Base-by-base conservation (phyloP, 1,140 invertebrate species). In the Augochlora pura region DNA sequence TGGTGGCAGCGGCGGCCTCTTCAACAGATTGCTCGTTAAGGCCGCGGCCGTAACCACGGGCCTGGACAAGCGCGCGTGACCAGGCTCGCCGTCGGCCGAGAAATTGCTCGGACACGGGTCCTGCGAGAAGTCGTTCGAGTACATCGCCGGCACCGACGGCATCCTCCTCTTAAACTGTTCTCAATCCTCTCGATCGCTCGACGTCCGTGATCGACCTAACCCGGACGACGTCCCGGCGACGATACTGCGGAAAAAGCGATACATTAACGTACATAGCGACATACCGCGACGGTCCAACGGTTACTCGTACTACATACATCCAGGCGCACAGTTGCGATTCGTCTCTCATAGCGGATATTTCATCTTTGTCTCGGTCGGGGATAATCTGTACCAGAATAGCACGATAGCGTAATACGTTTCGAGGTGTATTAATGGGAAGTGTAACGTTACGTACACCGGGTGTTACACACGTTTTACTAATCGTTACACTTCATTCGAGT, bases 131-230 rank as follows among this genome's bases (percentile, higher is more conserved):
- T 52, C 59, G 16, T 52, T 39, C 16, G 52, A 64, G 27, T 88
- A 88, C 7, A 62, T 77, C 1, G 64, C 83, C 52, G 88, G 88
- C 9, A 88, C 27, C 27, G 88, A 87, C 1, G 88, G 88, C 88
- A 89, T 89, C 52, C 3, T 83, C 14, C 42, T 46, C 14, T 12
- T 46, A 80, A 27, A 65, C 8, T 0, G 32, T 38, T 12, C n/a
- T 66, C 59, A 7, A 25, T 16, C 2, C n/a, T 6, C 23, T 38
- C 52, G 54, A 2, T 12, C 5, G 9, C 42, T 46, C 18, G 3
- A 14, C 7, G 32, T 16, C 54, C 25, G 12, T 9, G 38, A 67
- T 25, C 5, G 2, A 62, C 1, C 59, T 18, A 21, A 52, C 25
- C 23, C 10, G 6, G 42, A 38, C 71, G n/a, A 54, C 14, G n/a